These are phyloP conservation scores for Caradrina kadenii DNA, from an alignment of 2,888 invertebrate species.

Conservation along the genomic window DNA sequence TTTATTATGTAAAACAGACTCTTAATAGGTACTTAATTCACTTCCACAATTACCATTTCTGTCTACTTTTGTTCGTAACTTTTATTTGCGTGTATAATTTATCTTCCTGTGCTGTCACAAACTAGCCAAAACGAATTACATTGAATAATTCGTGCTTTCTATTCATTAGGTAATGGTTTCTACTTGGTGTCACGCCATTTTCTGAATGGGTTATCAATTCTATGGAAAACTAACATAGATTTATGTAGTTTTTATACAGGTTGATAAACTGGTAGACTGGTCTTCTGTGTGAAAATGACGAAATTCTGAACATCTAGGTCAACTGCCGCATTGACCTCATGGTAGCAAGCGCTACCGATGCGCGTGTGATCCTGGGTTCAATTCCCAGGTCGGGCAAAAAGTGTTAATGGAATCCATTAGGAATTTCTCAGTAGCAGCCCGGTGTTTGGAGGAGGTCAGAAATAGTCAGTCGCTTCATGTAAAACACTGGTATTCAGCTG, in stretches of 20 bases:
- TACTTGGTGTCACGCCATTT: constrained; percentile 21
- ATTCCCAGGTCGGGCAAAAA: too few species aligned
- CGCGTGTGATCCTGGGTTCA: too few species aligned
- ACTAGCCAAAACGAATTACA: constrained; percentile 36
- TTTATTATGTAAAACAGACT: constrained; percentile 14
- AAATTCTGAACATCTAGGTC: too few species aligned
- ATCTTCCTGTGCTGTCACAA: constrained; percentile 31
- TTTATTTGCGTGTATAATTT: constrained; percentile 41
- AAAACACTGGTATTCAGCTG: too few species aligned
- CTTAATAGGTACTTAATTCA: constrained; percentile 10
- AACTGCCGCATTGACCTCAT: too few species aligned
- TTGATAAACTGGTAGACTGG: not conserved
- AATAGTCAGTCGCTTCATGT: too few species aligned
- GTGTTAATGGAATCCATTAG: too few species aligned
- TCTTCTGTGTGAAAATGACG: not conserved
- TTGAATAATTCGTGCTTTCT: constrained; percentile 28
- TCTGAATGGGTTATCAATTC: constrained; percentile 25
- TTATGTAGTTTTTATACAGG: constrained; percentile 8
- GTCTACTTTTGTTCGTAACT: constrained; percentile 18
- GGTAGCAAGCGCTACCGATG: too few species aligned
- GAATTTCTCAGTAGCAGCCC: too few species aligned
- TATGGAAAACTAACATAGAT: constrained; percentile 15
- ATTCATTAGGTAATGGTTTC: constrained; percentile 43
- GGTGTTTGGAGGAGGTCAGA: too few species aligned
- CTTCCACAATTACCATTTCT: constrained; percentile 14